Evolutionary conservation across 2,888 invertebrate genomes (phyloP), one percentile per base, ranked within the genome.

Genomic region (Microctonus brassicae): DNA sequence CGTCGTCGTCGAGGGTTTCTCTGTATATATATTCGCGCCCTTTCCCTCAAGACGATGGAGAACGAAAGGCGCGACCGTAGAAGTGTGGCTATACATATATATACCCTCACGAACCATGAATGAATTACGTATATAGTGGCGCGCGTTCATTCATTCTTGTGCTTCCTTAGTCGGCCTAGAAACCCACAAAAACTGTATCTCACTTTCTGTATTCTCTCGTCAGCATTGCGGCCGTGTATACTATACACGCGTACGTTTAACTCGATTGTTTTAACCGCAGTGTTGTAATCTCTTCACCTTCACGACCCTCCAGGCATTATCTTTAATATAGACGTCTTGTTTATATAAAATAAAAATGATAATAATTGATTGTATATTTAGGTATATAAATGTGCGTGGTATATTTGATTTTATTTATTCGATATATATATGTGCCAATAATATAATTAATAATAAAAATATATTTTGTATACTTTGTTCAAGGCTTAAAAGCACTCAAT

Each of bases 71-170:
- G 67, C 70, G 72, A 68, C 69, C 47, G 62, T 68, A 64, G 63
- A 64, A 70, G 72, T 71, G 70, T 70, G 76, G 79, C 77, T 81
- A 77, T 82, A n/a, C n/a, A n/a, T n/a, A n/a, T n/a, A n/a, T n/a
- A n/a, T n/a, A 81, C 77, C 81, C 79, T 83, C 84, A 83, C 81
- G 79, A 81, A 80, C 81, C 85, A 84, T 84, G 86, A 86, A 86
- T 86, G 86, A 85, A 86, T 86, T 86, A 86, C 84, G 80, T 81
- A n/a, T n/a, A 7, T 29, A 84, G 81, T 82, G 84, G 79, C 81
- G 80, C 81, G 80, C 77, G 83, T 84, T 85, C 86, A 86, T 86
- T 86, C 86, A 86, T 85, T 86, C 84, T 47, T 57, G 80, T 81
- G n/a, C n/a, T n/a, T 84, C 80, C 81, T 84, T 80, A 80, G 80